Base-by-base conservation (phyloP, 1,140 invertebrate species). In the Listronotus oregonensis region DNA sequence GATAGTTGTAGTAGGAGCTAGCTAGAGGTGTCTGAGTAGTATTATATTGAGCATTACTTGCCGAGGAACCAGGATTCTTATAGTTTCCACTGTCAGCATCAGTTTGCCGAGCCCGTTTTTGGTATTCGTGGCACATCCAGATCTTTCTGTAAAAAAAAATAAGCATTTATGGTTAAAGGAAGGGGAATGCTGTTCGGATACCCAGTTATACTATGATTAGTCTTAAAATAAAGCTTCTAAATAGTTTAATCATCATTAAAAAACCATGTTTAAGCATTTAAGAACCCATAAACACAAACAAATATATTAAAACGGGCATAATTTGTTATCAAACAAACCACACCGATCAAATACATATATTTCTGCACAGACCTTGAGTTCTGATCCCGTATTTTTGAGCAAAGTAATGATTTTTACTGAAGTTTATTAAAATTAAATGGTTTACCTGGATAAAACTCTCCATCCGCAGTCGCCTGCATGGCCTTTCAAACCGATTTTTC, bases 371-470 rank as follows among this genome's bases (percentile, higher is more conserved):
- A 46, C 15, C 43, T 5, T 46, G 2, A 47, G 2, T 47, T 3
- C 4, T 15, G 10, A 47, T 5, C 1, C 21, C 2, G 21, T 27
- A 27, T 27, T 27, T 27, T 27, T 27, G 21, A 27, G 2, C 34
- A 12, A 34, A 52, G 34, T 34, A 34, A 18, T 49, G n/a, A 0
- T 18, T 49, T 18, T 49, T 21, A 7, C 11, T 15, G n/a, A 17
- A 5, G 21, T 27, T 27, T 6, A 66, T 50, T 59, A 43, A 65
- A 42, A 32, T 51, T 58, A 58, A 42, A 46, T 58, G 3, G 43
- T 40, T 63, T 61, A 67, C 66, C 54, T 51, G 66, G 66, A 31
- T 63, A 63, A 42, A 63, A 67, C 51, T 67, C 66, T 12, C 66
- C 66, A n/a, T 63, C 54, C 8, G 39, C 44, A 40, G 59, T 63